phyloP scores from a whole-genome alignment of 2,797 vertebrate species.

The Gymnothorax reevesii region DNA sequence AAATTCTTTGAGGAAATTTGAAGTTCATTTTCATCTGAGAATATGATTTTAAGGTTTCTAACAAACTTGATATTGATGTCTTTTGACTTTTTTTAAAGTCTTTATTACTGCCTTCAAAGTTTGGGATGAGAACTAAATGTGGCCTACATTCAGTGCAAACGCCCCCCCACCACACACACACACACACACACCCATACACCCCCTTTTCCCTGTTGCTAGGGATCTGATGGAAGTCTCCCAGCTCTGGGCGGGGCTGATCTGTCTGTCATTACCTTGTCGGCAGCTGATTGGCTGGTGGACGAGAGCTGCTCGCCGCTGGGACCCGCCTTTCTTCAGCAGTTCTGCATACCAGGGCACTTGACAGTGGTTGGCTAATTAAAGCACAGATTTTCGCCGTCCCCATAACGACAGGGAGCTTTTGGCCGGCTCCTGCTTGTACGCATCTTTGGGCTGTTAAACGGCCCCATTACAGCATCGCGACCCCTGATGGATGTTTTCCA shows the following conservation, averaged over 20 bases:
- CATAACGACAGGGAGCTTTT: slow-evolving; percentile 45
- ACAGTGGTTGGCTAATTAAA: slow-evolving; percentile 53
- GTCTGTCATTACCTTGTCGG: background rate
- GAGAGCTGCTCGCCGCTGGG: background rate
- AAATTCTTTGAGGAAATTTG: background rate
- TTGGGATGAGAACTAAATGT: background rate
- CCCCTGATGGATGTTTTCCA: slow-evolving; percentile 29
- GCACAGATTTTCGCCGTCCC: slow-evolving; percentile 48
- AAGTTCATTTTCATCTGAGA: background rate
- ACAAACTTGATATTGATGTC: background rate
- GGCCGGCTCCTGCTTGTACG: slow-evolving; percentile 29
- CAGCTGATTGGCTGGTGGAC: background rate
- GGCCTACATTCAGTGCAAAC: background rate
- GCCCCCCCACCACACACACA: background rate
- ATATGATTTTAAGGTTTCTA: too few species aligned
- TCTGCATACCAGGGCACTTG: slow-evolving; percentile 58
- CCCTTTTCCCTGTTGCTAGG: background rate
- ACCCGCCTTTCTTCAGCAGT: slow-evolving; percentile 44
- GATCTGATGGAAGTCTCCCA: background rate
- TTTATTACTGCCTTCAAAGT: background rate
- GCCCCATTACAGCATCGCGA: slow-evolving; percentile 31
- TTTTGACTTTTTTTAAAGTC: background rate
- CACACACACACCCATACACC: too few species aligned
- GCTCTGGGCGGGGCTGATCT: background rate
- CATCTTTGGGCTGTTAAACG: slow-evolving; percentile 39